Evolutionary conservation across 1,140 invertebrate species (phyloP).

Genomic region (Melanaphis sacchari): DNA sequence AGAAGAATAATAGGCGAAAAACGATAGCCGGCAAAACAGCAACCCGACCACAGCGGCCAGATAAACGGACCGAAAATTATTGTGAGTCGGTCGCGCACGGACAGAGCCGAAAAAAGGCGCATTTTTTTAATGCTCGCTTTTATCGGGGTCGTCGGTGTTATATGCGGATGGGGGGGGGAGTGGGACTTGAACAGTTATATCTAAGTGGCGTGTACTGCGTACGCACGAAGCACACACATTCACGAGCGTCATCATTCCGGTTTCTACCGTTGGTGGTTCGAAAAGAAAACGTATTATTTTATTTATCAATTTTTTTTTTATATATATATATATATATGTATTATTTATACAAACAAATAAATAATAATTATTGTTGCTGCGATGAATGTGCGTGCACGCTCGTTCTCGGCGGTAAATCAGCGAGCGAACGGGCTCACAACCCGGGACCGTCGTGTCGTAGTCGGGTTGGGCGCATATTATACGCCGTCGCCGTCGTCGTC

Average conservation of each 20-base stretch:
- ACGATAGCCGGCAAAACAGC: background rate
- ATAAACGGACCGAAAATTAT: background rate
- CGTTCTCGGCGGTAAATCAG: background rate
- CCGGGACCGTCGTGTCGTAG: background rate
- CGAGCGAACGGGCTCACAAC: background rate
- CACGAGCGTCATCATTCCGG: background rate
- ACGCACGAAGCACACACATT: background rate
- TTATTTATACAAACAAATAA: constrained; percentile 6
- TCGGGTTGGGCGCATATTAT: constrained; percentile 34
- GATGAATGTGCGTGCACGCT: background rate
- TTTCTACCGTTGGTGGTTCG: constrained; percentile 18
- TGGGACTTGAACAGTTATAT: constrained; percentile 7
- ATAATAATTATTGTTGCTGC: background rate
- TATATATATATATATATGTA: too few species aligned
- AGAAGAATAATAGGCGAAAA: constrained; percentile 4
- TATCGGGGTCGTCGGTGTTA: background rate
- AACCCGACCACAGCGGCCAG: background rate
- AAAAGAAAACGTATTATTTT: constrained; percentile 27
- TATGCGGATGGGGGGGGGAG: too few species aligned
- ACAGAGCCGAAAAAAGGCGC: background rate
- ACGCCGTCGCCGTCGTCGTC: background rate
- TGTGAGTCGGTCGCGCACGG: background rate
- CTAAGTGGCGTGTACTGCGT: background rate
- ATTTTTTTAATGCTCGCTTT: background rate
- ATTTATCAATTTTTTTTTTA: too few species aligned